phyloP scores from a whole-genome alignment of 2,797 vertebrate genomes.

The Apogon hyalosoma region DNA sequence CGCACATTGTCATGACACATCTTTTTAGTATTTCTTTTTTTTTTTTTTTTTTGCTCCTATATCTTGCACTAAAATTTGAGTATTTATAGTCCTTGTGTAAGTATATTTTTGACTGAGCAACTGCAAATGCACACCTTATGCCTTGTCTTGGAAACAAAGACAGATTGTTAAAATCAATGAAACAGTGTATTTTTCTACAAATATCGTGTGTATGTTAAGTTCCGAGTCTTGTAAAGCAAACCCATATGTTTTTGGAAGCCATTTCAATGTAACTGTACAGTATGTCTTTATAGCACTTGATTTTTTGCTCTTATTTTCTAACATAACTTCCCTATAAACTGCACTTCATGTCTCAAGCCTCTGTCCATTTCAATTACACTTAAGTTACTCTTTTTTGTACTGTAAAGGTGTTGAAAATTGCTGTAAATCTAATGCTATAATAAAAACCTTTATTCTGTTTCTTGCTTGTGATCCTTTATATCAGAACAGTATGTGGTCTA shows the following conservation, averaged over 20 bases:
- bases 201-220: conserved; percentile 37
- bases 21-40: conserved; percentile 19
- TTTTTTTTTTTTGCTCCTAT: conserved; percentile 24
- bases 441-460: conserved; percentile 86
- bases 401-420: conserved; percentile 92
- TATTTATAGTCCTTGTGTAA: conserved; percentile 34
- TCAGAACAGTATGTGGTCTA: conserved; percentile 43
- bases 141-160: conserved; percentile 47
- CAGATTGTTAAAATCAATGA: conserved; percentile 30
- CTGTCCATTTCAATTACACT: conserved; percentile 47
- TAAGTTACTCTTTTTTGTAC: conserved; percentile 73
- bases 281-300: conserved; percentile 74
- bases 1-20: conserved; percentile 21
- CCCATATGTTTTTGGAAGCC: conserved; percentile 82
- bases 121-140: conserved; percentile 44
- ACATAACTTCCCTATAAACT: conserved; percentile 52
- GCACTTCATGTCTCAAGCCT: conserved; percentile 72
- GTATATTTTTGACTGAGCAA: conserved; percentile 51
- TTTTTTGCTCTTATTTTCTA: conserved; percentile 31
- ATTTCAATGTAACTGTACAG: conserved; percentile 76
- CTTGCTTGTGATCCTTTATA: conserved; percentile 24
- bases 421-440: conserved; percentile 88
- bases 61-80: conserved; percentile 65
- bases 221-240: conserved; percentile 41
- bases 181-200: conserved; percentile 64